Conservation (phyloP, 2,797 vertebrate species). For the Miichthys miiuy region DNA sequence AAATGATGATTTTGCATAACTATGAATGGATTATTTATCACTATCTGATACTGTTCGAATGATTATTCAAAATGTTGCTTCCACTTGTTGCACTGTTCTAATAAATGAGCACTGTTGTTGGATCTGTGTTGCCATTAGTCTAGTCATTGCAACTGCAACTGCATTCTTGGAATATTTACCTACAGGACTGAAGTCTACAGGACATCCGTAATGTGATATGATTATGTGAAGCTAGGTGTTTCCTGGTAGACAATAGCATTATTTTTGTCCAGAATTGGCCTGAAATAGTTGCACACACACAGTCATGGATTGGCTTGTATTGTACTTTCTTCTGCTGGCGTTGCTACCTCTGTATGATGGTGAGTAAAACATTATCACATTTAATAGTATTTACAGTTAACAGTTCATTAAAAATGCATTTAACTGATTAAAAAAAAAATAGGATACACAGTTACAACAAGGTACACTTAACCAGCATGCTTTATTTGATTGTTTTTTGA, state of each 20-base stretch:
- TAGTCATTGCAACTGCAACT: not conserved
- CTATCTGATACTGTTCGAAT: too few relatives aligned
- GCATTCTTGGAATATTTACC: conserved; percentile 33
- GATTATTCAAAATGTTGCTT: not conserved
- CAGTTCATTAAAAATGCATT: not conserved
- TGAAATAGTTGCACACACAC: not conserved
- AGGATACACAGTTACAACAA: not conserved
- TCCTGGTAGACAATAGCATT: conserved; percentile 28
- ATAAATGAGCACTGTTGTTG: too few relatives aligned
- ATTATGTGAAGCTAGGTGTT: not conserved
- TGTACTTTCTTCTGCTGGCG: conserved; percentile 23
- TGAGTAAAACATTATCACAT: conserved; percentile 40
- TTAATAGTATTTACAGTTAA: not conserved
- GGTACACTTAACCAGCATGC: not conserved
- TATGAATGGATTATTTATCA: too few relatives aligned
- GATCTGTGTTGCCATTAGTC: conserved; percentile 2
- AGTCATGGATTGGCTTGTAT: conserved; percentile 43
- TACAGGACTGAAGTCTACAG: too few relatives aligned
- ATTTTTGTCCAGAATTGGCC: not conserved
- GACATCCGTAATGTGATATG: conserved; percentile 17
- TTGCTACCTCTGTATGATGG: conserved; percentile 29
- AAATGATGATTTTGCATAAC: too few relatives aligned
- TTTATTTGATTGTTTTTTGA: not conserved
- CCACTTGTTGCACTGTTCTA: too few relatives aligned
- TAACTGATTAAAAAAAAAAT: not conserved